Evolutionary conservation across 2,113 vertebrate genomes (phyloP).

Genomic region (Mastomys natalensis): DNA sequence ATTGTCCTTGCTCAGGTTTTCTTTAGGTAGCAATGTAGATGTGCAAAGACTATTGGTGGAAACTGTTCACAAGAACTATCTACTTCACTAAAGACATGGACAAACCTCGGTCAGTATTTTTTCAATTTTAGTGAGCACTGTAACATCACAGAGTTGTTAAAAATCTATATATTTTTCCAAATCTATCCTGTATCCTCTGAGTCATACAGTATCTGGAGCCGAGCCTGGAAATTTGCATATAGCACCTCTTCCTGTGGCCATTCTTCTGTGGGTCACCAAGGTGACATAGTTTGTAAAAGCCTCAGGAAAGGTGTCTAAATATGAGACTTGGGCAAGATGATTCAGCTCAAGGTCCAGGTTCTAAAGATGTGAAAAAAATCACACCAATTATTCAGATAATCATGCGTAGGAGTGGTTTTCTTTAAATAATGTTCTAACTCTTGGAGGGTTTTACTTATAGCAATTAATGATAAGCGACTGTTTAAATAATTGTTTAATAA

Average conservation of each 20-base stretch:
- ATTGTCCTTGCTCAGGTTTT: not conserved
- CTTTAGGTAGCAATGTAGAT: not conserved
- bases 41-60: not conserved
- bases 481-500: slow-evolving; percentile 36
- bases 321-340: not conserved
- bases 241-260: not conserved
- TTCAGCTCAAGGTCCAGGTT: not conserved
- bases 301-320: not conserved
- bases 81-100: not conserved
- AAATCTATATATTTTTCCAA: not conserved
- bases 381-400: not conserved
- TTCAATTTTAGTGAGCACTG: not conserved
- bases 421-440: not conserved
- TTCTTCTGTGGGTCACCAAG: not conserved
- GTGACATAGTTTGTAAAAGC: not conserved
- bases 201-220: not conserved
- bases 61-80: not conserved
- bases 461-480: slow-evolving; percentile 7
- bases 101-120: not conserved
- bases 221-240: not conserved
- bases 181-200: not conserved
- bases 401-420: not conserved
- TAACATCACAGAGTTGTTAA: not conserved
- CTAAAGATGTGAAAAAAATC: not conserved
- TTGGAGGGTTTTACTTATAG: slow-evolving; percentile 37